Percentiles rank a stretch among this genome's conserved stretches.
Conservation (phyloP, 1,140 invertebrate genomes). For the Drosophila varians region DNA sequence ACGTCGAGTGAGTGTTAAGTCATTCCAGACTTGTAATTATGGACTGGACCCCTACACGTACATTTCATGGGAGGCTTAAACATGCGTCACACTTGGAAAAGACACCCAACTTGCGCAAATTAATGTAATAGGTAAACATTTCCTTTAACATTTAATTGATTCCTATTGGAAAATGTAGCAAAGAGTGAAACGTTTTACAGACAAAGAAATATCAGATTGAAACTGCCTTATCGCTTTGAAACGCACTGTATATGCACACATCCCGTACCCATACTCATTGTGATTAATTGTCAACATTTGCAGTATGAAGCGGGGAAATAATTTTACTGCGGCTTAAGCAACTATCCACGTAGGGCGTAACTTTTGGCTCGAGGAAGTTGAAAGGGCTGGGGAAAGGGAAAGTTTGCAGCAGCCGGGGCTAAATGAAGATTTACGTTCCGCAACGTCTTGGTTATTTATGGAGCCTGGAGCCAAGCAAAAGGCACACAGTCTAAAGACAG, state of each 20-base stretch:
- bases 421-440: conserved; percentile 65
- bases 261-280: conserved; percentile 42
- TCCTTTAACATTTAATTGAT: background rate
- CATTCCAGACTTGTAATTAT: conserved; percentile 52
- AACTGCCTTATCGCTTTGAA: background rate
- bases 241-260: conserved; percentile 24
- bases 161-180: background rate
- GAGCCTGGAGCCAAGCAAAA: conserved; percentile 26
- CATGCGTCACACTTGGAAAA: background rate
- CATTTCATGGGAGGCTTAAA: background rate
- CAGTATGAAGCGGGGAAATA: conserved; percentile 12
- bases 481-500: conserved; percentile 16
- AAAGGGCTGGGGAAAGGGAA: conserved; percentile 20
- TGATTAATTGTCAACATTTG: conserved; percentile 73
- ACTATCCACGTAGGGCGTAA: conserved; percentile 48
- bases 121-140: background rate
- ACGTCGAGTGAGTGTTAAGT: background rate
- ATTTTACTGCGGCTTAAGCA: conserved; percentile 30
- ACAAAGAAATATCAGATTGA: background rate
- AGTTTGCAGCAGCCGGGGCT: conserved; percentile 30
- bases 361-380: conserved; percentile 8
- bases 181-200: background rate
- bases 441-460: conserved; percentile 38
- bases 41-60: conserved; percentile 25
- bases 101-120: background rate